These are phyloP conservation scores for Drosophila oshimai DNA, from an alignment of 1,140 invertebrate genomes.

Conservation along the genomic window DNA sequence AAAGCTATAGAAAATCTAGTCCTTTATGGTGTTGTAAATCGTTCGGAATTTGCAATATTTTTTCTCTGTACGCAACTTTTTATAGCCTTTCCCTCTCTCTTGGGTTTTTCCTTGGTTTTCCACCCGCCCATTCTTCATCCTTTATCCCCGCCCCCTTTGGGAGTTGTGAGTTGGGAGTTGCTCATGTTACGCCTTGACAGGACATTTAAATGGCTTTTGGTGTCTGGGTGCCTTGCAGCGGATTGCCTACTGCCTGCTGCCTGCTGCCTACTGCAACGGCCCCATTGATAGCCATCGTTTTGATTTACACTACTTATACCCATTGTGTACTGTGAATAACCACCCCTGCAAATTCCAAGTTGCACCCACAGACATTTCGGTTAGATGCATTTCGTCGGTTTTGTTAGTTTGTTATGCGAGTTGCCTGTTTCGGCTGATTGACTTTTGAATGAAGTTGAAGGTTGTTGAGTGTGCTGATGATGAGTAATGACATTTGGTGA, in stretches of 20 bases:
- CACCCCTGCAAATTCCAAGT: background rate
- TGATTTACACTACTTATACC: conserved; percentile 33
- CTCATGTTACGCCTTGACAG: conserved; percentile 36
- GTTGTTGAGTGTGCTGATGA: conserved; percentile 36
- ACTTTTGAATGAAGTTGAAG: conserved; percentile 47
- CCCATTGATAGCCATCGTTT: conserved; percentile 25
- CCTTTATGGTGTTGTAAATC: no score
- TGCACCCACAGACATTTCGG: conserved; percentile 19
- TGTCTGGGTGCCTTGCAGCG: conserved; percentile 21
- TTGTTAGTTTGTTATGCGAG: conserved; percentile 38
- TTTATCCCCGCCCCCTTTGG: background rate
- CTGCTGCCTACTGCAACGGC: conserved; percentile 6
- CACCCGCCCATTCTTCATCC: background rate
- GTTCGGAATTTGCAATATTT: no score
- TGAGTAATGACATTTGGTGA: conserved; percentile 43
- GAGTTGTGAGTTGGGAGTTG: conserved; percentile 14
- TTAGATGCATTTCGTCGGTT: conserved; percentile 27
- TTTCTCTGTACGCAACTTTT: background rate
- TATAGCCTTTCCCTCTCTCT: background rate
- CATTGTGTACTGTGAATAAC: conserved; percentile 15
- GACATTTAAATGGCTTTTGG: conserved; percentile 43
- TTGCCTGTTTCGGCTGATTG: conserved; percentile 39
- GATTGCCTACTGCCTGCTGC: no score
- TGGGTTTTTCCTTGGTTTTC: background rate
- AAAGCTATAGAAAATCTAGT: no score